phyloP scores from a whole-genome alignment of 2,888 invertebrate genomes.

The Calliphora vomitoria region DNA sequence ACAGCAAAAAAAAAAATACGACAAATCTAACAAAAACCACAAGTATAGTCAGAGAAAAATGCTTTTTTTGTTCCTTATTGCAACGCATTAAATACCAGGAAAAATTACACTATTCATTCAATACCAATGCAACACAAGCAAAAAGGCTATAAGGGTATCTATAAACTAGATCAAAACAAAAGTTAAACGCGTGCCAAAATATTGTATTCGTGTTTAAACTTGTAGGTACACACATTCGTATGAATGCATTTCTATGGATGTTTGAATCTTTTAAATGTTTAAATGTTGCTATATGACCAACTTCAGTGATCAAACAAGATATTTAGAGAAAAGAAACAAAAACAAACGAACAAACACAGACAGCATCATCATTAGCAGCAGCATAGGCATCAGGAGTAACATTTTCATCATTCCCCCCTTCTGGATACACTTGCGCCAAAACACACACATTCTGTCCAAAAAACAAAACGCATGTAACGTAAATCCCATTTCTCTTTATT shows the following conservation, averaged over 20 bases:
- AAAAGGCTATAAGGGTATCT: conserved; percentile 72
- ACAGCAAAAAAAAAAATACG: conserved; percentile 1
- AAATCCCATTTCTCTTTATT: conserved; percentile 44
- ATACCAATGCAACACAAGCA: conserved; percentile 2
- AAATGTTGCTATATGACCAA: conserved; percentile 28
- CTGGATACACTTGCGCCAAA: conserved; percentile 39
- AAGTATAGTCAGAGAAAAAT: neutral
- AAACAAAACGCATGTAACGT: conserved; percentile 55
- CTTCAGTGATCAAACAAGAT: conserved; percentile 69
- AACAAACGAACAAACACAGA: conserved; percentile 11
- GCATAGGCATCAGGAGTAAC: conserved; percentile 25
- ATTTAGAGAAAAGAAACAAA: conserved; percentile 33
- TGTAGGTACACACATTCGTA: conserved; percentile 35
- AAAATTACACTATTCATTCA: conserved; percentile 51
- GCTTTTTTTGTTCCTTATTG: neutral
- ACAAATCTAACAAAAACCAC: conserved; percentile 41
- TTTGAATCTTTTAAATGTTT: conserved; percentile 25
- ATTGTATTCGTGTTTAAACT: conserved; percentile 60
- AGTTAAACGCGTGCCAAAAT: conserved; percentile 74
- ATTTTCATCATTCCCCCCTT: conserved; percentile 1
- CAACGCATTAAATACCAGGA: conserved; percentile 69
- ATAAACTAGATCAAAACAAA: conserved; percentile 70
- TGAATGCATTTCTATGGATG: conserved; percentile 13
- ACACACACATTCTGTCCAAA: conserved; percentile 9
- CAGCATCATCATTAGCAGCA: conserved; percentile 24